Percentiles rank a stretch among this genome's conserved stretches.
Evolutionary conservation across 2,888 invertebrate genomes (phyloP).

Genomic region (Quadroppia sp.): DNA sequence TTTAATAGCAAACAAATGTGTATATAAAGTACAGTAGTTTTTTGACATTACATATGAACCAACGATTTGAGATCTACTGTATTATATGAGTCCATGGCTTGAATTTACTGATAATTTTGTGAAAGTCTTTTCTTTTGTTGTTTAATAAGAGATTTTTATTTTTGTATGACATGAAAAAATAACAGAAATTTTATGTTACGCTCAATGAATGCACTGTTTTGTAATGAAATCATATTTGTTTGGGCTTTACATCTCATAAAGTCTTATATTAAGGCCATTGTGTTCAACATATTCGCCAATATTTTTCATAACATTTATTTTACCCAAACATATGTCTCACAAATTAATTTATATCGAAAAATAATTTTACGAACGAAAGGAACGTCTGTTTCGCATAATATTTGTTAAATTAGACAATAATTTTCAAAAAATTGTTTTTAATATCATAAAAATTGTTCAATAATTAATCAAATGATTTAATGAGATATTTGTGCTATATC

Average conservation of each 20-base stretch:
- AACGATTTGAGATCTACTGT: not conserved
- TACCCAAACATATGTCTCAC: not conserved
- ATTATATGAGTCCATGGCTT: not conserved
- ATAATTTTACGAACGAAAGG: too few relatives aligned
- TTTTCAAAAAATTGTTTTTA: not conserved
- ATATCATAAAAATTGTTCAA: not conserved
- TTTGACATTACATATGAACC: not conserved
- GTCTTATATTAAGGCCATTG: not conserved
- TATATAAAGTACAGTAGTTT: not conserved
- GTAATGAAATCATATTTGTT: conserved; percentile 12
- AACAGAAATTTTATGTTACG: conserved; percentile 18
- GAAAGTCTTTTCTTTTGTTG: not conserved
- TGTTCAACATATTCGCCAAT: not conserved
- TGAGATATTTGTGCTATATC: too few relatives aligned
- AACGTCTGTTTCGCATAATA: too few relatives aligned
- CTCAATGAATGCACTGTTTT: conserved; percentile 7
- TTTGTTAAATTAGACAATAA: not conserved
- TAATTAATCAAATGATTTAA: too few relatives aligned
- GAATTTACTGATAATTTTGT: not conserved
- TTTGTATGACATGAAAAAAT: not conserved
- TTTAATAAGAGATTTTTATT: not conserved
- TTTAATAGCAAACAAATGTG: not conserved
- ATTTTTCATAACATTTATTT: not conserved
- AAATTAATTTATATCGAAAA: too few relatives aligned
- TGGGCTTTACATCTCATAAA: not conserved